These are phyloP conservation scores for Dryadula phaetusa DNA, from an alignment of 2,888 invertebrate genomes.

Conservation along the genomic window DNA sequence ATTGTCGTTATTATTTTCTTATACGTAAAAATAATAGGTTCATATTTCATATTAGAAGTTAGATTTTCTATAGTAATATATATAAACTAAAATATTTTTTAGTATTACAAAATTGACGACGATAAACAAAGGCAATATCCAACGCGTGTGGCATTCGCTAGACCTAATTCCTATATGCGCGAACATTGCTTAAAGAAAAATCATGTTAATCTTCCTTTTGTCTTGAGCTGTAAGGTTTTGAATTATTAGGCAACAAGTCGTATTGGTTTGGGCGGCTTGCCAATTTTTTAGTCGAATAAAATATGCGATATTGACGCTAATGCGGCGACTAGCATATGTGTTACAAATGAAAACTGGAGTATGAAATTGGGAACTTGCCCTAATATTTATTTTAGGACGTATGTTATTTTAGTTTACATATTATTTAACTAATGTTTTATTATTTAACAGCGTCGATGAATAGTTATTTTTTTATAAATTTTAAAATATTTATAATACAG, in stretches of 20 bases:
- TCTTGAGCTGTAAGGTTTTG: slow-evolving; percentile 20
- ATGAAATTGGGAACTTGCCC: slow-evolving; percentile 50
- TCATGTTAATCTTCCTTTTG: not conserved
- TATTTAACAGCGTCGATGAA: not conserved
- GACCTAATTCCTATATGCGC: not conserved
- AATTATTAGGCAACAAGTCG: slow-evolving; percentile 48
- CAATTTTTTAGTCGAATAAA: slow-evolving; percentile 75
- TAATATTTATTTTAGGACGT: slow-evolving; percentile 35
- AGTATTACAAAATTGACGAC: not conserved
- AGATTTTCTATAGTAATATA: too few relatives aligned
- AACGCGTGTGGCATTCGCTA: slow-evolving; percentile 15
- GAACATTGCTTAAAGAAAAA: not conserved
- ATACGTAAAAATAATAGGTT: too few relatives aligned
- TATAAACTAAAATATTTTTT: not conserved
- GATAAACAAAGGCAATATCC: not conserved
- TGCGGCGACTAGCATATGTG: slow-evolving; percentile 53
- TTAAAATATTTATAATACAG: not conserved
- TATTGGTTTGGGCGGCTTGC: slow-evolving; percentile 65
- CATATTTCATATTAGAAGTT: too few relatives aligned
- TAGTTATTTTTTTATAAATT: not conserved
- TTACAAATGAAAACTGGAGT: slow-evolving; percentile 58
- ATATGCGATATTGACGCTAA: slow-evolving; percentile 64
- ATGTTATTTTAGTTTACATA: slow-evolving; percentile 10
- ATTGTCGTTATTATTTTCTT: too few relatives aligned
- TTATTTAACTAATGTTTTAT: slow-evolving; percentile 4